Evolutionary conservation across 64 coral and sea anemone species (phyloP).

Genomic region (Actinia tenebrosa): DNA sequence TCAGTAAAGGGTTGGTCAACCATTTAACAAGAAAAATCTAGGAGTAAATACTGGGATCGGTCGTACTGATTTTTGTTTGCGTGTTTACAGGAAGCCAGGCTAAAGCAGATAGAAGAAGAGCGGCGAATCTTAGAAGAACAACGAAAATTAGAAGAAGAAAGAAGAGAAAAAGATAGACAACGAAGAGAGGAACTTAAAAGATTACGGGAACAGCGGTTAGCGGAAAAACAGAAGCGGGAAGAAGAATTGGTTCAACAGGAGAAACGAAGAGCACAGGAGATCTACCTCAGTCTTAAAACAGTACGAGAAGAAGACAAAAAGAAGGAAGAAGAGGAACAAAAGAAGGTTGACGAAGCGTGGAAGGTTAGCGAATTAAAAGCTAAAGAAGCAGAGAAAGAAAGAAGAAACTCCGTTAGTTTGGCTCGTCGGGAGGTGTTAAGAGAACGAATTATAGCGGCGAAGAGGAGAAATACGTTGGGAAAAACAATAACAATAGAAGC

Average conservation of each 20-base stretch:
- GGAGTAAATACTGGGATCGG: no score
- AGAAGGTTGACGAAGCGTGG: slow-evolving; percentile 87
- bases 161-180: slow-evolving; percentile 68
- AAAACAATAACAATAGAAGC: slow-evolving; percentile 8
- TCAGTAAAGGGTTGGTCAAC: no score
- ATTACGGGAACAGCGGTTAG: slow-evolving; percentile 60
- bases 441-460: slow-evolving; percentile 64
- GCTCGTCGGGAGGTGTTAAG: slow-evolving; percentile 78
- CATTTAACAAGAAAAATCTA: no score
- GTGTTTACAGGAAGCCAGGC: slow-evolving; percentile 55
- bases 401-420: slow-evolving; percentile 82
- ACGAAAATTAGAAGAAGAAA: slow-evolving; percentile 35
- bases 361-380: slow-evolving; percentile 76
- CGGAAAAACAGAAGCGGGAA: slow-evolving; percentile 75
- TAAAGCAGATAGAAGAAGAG: slow-evolving; percentile 76
- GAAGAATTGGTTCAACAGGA: slow-evolving; percentile 79
- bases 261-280: slow-evolving; percentile 80
- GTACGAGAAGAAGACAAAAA: slow-evolving; percentile 63
- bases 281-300: slow-evolving; percentile 86
- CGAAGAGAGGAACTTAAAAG: slow-evolving; percentile 62
- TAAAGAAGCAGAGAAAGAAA: slow-evolving; percentile 66
- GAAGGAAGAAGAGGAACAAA: slow-evolving; percentile 76
- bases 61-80: neutral
- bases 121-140: slow-evolving; percentile 36
- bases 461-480: slow-evolving; percentile 28